A percentile compares a stretch with the other conserved stretches of the same genome.
Evolutionary conservation across 2,113 vertebrate species (phyloP).

Genomic region (Antennarius striatus): DNA sequence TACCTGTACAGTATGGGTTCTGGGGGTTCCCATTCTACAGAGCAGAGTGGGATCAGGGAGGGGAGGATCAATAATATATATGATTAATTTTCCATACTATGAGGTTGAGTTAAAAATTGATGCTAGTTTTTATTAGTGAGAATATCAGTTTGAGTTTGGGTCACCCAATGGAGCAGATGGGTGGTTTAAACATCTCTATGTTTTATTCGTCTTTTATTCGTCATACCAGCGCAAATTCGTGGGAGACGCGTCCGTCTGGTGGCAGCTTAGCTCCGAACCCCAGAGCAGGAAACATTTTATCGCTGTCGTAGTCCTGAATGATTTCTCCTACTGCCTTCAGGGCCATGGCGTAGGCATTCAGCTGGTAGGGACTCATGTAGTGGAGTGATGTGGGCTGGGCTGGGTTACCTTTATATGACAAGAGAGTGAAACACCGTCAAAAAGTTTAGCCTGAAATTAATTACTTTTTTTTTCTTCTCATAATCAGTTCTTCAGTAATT

Average conservation of each 20-base stretch:
- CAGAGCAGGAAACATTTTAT: constrained; percentile 98
- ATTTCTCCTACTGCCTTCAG: constrained; percentile 96
- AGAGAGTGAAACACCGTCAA: too few relatives aligned
- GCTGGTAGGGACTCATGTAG: constrained; percentile 97
- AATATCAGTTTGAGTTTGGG: neutral
- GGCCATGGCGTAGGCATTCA: constrained; percentile 96
- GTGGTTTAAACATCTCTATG: neutral
- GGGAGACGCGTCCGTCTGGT: constrained; percentile 93
- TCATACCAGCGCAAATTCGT: constrained; percentile 96
- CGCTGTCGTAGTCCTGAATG: constrained; percentile 98
- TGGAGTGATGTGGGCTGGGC: constrained; percentile 96
- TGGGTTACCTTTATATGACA: constrained; percentile 87
- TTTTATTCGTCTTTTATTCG: neutral
- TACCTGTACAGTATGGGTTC: constrained; percentile 94
- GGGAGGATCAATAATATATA: neutral
- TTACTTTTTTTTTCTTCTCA: too few relatives aligned
- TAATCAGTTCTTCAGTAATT: too few relatives aligned
- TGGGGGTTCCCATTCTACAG: constrained; percentile 94
- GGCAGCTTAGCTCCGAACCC: constrained; percentile 97
- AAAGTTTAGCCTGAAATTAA: too few relatives aligned
- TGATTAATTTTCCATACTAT: neutral
- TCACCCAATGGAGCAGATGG: neutral
- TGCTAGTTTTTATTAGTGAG: neutral
- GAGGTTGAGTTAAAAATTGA: neutral
- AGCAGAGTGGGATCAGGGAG: too few relatives aligned